Percentiles rank a stretch among this genome's conserved stretches.
phyloP scores from a whole-genome alignment of 2,888 invertebrate species.

The Pyrrhosoma nymphula region DNA sequence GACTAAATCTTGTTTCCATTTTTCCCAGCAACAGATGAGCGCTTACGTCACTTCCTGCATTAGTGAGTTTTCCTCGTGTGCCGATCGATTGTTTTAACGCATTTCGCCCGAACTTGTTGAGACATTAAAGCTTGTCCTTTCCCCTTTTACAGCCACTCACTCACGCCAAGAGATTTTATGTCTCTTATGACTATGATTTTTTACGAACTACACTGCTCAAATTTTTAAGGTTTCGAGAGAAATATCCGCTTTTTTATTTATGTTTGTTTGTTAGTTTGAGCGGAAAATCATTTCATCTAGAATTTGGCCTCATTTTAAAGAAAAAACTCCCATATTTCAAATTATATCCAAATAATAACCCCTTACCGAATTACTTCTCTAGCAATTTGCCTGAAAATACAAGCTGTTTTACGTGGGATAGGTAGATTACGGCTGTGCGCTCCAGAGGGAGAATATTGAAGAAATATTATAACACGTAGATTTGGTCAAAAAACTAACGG shows the following conservation, averaged over 20 bases:
- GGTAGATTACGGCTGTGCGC: too few relatives aligned
- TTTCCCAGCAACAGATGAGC: neutral
- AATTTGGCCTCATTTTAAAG: too few relatives aligned
- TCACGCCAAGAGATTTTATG: neutral
- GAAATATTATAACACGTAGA: too few relatives aligned
- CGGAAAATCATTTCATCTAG: too few relatives aligned
- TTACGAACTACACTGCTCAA: neutral
- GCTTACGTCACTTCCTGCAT: neutral
- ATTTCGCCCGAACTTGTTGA: neutral
- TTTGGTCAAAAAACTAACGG: too few relatives aligned
- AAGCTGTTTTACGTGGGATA: too few relatives aligned
- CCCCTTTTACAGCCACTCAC: neutral
- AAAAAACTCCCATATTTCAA: too few relatives aligned
- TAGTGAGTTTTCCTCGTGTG: neutral
- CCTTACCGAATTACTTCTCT: too few relatives aligned
- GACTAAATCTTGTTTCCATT: neutral
- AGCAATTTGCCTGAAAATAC: too few relatives aligned
- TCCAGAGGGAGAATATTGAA: too few relatives aligned
- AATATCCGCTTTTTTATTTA: neutral
- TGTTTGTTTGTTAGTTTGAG: neutral
- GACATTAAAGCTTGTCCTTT: neutral
- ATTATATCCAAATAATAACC: too few relatives aligned
- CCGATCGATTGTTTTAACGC: conserved; percentile 1
- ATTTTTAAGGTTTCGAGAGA: neutral
- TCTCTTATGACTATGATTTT: neutral